Evolutionary conservation across 1,140 invertebrate species (phyloP), one percentile per base, ranked within the genome.

Genomic region (Holcopasites calliopsidis): DNA sequence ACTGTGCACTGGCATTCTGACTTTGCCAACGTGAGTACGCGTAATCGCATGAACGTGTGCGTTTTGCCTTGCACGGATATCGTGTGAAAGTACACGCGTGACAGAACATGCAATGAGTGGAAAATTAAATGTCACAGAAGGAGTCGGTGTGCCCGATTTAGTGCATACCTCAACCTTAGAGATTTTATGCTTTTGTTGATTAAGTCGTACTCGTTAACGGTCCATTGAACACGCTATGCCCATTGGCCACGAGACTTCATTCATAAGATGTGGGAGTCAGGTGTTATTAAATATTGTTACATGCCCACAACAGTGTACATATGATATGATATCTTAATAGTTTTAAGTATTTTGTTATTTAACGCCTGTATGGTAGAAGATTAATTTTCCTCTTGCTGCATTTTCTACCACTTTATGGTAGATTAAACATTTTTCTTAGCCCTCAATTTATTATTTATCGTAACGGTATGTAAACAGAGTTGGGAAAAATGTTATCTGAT

Each of bases 61-160:
- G 10, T 55, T 40, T 40, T 31, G 65, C 52, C 21, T 40, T 68
- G 40, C 18, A 21, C 16, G 40, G 3, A 31, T 16, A 18, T n/a
- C 16, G 28, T 4, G 49, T 8, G 33, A 54, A 66, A 26, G 33
- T 23, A 54, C 11, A 31, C 33, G 35, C 49, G 16, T 40, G 23
- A 40, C 10, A 21, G 23, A 40, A 31, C 21, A 68, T 6, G 33
- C 33, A 26, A 21, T 23, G 23, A 40, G 33, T 21, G 65, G 50
- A 68, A 68, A 68, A 68, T 68, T 28, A 68, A 68, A 52, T 21
- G 23, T 40, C 49, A 42, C 8, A 40, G 18, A 26, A 54, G 38
- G 33, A 40, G 28, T 54, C 8, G 49, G 49, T 2, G 4, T 18
- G 23, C 21, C 8, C 1, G 8, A 38, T 26, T 65, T 66, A 38